phyloP scores from a whole-genome alignment of 2,797 vertebrate genomes.

The Phalloptychus januarius region DNA sequence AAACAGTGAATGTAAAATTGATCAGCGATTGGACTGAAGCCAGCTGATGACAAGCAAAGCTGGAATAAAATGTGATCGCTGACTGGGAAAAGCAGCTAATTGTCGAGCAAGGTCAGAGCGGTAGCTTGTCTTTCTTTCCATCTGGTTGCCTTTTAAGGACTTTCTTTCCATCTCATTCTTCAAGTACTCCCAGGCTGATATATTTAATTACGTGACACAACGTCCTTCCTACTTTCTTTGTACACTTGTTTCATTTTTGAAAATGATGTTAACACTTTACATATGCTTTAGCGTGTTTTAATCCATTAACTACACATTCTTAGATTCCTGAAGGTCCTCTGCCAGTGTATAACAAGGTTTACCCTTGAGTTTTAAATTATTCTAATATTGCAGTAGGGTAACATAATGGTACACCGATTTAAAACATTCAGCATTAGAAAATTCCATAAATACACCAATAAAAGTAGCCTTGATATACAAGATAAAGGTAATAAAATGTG shows the following conservation, averaged over 20 bases:
- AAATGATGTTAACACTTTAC: conserved; percentile 22
- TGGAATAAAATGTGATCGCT: conserved; percentile 46
- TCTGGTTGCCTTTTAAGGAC: conserved; percentile 17
- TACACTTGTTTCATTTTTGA: conserved; percentile 14
- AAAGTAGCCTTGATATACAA: conserved; percentile 31
- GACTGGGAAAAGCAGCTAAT: conserved; percentile 48
- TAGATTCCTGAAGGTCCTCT: conserved; percentile 12
- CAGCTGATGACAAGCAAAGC: conserved; percentile 38
- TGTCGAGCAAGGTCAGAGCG: conserved; percentile 52
- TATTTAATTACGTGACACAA: conserved; percentile 26
- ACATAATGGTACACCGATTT: conserved; percentile 6
- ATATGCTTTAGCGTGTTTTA: conserved; percentile 29
- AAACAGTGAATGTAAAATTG: conserved; percentile 31
- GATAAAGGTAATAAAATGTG: conserved; percentile 26
- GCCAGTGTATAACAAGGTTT: not conserved
- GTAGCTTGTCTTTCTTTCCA: conserved; percentile 14
- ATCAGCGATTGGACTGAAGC: conserved; percentile 44
- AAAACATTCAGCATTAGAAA: conserved; percentile 17
- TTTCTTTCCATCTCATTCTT: conserved; percentile 9
- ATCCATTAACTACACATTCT: conserved; percentile 46
- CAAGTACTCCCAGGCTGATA: conserved; percentile 19
- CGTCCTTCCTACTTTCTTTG: conserved; percentile 6
- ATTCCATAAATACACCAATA: conserved; percentile 16
- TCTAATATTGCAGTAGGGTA: conserved; percentile 20
- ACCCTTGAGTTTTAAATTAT: conserved; percentile 22